phyloP scores from a whole-genome alignment of 2,797 vertebrate species.

The Uromys caudimaculatus region DNA sequence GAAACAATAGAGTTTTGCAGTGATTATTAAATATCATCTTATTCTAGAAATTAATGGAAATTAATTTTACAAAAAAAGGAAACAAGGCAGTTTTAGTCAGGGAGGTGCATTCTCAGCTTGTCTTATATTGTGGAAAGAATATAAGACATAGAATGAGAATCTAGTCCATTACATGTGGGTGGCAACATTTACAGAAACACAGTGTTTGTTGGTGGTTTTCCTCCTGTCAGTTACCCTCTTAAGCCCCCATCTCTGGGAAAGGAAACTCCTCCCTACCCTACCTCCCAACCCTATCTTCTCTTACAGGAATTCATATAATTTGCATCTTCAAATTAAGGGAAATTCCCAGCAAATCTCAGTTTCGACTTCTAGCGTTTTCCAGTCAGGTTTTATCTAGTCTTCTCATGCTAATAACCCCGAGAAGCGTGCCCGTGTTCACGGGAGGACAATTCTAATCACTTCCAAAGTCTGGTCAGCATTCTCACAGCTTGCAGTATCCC shows the following conservation, averaged over 20 bases:
- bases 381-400: conserved; percentile 60
- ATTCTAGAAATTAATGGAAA: conserved; percentile 51
- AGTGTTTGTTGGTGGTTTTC: background rate
- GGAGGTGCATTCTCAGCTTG: conserved; percentile 70
- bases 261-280: conserved; percentile 6
- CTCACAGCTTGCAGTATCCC: conserved; percentile 69
- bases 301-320: conserved; percentile 79
- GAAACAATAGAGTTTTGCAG: conserved; percentile 57
- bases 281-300: conserved; percentile 71
- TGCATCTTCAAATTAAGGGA: conserved; percentile 66
- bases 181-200: conserved; percentile 26
- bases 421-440: background rate
- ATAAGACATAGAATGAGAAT: conserved; percentile 71
- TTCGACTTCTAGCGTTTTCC: conserved; percentile 55
- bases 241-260: conserved; percentile 8
- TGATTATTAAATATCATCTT: conserved; percentile 58
- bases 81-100: conserved; percentile 60
- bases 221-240: conserved; percentile 4
- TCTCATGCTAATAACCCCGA: background rate
- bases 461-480: conserved; percentile 67
- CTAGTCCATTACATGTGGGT: conserved; percentile 77
- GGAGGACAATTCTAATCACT: conserved; percentile 38
- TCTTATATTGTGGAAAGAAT: conserved; percentile 77
- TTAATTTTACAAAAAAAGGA: conserved; percentile 52
- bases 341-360: conserved; percentile 63